These are phyloP conservation scores for Synanthedon andrenaeformis DNA, from an alignment of 2,888 invertebrate species.

Conservation along the genomic window DNA sequence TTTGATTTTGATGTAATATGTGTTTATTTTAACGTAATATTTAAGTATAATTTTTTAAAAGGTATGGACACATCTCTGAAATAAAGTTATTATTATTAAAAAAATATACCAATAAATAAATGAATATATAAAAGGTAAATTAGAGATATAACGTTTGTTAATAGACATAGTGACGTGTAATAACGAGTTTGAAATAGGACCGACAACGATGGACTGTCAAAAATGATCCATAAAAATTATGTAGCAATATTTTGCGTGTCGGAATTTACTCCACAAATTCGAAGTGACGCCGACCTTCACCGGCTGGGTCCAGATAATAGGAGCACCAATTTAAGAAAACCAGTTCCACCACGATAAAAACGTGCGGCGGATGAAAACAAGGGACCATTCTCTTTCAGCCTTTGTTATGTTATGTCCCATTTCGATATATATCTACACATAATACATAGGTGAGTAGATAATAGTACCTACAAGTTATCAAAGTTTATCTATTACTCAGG, in stretches of 20 bases:
- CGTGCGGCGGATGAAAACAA: constrained; percentile 41
- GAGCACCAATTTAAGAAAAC: constrained; percentile 62
- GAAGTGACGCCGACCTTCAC: constrained; percentile 60
- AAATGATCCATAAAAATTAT: background rate
- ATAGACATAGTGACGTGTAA: background rate
- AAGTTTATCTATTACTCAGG: too few species aligned
- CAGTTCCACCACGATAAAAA: constrained; percentile 52
- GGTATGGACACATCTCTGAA: too few species aligned
- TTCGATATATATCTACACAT: background rate
- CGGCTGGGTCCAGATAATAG: constrained; percentile 59
- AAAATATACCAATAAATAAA: too few species aligned
- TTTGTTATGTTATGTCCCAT: constrained; percentile 40
- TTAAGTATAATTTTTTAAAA: too few species aligned
- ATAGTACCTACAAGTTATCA: too few species aligned
- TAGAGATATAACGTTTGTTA: too few species aligned
- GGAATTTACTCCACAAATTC: constrained; percentile 60
- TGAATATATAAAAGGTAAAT: too few species aligned
- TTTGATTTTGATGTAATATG: too few species aligned
- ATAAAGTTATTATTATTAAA: too few species aligned
- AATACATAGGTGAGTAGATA: too few species aligned
- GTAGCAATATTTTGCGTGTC: constrained; percentile 55
- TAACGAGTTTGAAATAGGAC: background rate
- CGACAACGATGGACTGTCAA: background rate
- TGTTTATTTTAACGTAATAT: too few species aligned
- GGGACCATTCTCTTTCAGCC: constrained; percentile 35